These are phyloP conservation scores for Acheta domesticus DNA, from an alignment of 2,888 invertebrate species.

Conservation along the genomic window DNA sequence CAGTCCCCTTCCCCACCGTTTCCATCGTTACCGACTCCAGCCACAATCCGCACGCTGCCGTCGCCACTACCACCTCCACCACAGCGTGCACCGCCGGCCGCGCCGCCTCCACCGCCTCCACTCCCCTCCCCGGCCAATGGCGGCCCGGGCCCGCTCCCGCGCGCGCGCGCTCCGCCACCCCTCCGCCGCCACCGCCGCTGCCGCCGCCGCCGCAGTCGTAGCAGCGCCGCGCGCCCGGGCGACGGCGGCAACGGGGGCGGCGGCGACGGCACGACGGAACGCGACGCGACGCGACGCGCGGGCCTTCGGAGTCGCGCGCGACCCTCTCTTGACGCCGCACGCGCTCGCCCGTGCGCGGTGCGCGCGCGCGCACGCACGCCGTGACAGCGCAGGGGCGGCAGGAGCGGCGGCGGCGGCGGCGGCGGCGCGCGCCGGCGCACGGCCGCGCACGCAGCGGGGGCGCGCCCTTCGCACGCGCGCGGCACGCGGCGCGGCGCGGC, in stretches of 20 bases:
- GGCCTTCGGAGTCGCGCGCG: neutral
- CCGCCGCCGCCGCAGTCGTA: neutral
- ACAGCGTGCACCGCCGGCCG: neutral
- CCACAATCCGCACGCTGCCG: neutral
- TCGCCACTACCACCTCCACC: neutral
- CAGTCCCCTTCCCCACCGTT: neutral
- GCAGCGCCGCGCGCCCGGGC: neutral
- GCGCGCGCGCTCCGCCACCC: neutral
- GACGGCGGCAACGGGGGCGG: neutral
- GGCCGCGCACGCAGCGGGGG: neutral
- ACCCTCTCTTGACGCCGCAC: neutral
- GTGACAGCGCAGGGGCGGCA: too few relatives aligned
- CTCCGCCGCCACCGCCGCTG: neutral
- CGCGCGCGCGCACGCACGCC: neutral
- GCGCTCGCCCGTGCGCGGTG: too few relatives aligned
- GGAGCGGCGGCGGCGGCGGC: too few relatives aligned
- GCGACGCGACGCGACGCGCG: neutral
- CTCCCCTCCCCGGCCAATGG: conserved; percentile 5
- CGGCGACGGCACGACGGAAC: neutral
- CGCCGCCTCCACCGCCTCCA: neutral
- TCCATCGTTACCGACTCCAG: neutral
- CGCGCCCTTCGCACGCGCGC: neutral
- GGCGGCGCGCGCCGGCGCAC: neutral
- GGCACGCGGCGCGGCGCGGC: too few relatives aligned
- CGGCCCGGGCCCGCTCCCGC: neutral